These are phyloP conservation scores for Pemphigus obesinymphae DNA, from an alignment of 1,140 invertebrate genomes.

Conservation along the genomic window DNA sequence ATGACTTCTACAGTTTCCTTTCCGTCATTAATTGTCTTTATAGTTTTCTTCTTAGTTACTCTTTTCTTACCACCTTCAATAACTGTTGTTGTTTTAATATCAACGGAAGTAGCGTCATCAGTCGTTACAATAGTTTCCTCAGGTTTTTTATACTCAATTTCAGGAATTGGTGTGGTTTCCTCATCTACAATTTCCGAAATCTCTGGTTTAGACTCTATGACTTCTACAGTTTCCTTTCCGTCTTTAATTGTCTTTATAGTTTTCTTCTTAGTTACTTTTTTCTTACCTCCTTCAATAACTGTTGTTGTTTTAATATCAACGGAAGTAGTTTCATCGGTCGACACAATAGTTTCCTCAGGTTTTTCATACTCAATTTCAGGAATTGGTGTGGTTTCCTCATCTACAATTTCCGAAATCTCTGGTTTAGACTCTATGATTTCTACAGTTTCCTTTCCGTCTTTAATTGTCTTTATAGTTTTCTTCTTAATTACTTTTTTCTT, in stretches of 20 bases:
- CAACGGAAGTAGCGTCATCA: neutral
- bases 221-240: neutral
- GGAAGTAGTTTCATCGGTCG: neutral
- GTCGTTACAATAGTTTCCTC: neutral
- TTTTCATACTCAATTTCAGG: neutral
- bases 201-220: neutral
- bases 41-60: no score
- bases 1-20: neutral
- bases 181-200: neutral
- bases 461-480: no score
- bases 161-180: neutral
- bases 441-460: no score
- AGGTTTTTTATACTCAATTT: neutral
- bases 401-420: neutral
- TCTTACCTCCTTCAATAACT: neutral
- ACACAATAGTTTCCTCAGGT: neutral
- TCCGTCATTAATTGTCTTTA: no score
- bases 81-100: neutral
- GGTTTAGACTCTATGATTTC: neutral
- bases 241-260: neutral
- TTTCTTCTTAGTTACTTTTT: neutral
- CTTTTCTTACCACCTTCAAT: neutral
- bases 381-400: neutral
- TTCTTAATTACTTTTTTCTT: no score
- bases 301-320: neutral